Base-by-base conservation (phyloP, 2,797 vertebrate genomes). In the Anguilla megastoma region DNA sequence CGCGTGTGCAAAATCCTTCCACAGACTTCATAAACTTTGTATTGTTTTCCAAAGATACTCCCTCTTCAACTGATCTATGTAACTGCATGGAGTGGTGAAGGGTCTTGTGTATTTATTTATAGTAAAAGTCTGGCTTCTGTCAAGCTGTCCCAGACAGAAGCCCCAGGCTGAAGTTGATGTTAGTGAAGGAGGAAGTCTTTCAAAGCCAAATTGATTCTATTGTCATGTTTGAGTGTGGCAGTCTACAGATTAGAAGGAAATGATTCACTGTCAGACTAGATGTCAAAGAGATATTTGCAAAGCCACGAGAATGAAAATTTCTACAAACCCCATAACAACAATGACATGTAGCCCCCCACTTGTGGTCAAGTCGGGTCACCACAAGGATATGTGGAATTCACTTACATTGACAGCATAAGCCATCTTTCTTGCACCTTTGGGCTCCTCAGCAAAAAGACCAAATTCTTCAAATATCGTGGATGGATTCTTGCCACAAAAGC, bases 111-210 rank as follows among this genome's bases (percentile, higher is more conserved):
- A 76, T 76, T 36, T 36, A 36, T 16, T 76, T 36, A 36, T 36
- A 76, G 79, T 50, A 50, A 82, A 82, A 82, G n/a, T 3, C 24
- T 48, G 41, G 45, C 79, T 48, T 82, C 45, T 82, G 79, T 21
- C 36, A 76, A 76, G 74, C 30, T 76, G 69, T 71, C 69, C 63
- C 69, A 71, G 69, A 71, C n/a, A 30, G n/a, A 7, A 71, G 27
- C 9, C 7, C n/a, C 24, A 69, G 63, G 69, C 18, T 80, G 36
- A 80, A 7, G 7, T 8, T 7, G 36, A 18, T 21, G 33, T 45
- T 0, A 48, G 76, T 48, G 45, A n/a, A 82, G 6, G 24, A 48
- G 6, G 24, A 45, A 45, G 33, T 24, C 36, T 41, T 79, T 79
- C 33, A 36, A 76, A 36, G 21, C 36, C 18, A 16, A 21, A 41